Evolutionary conservation across 2,888 invertebrate genomes (phyloP).

Genomic region (Tetragnatha montana): DNA sequence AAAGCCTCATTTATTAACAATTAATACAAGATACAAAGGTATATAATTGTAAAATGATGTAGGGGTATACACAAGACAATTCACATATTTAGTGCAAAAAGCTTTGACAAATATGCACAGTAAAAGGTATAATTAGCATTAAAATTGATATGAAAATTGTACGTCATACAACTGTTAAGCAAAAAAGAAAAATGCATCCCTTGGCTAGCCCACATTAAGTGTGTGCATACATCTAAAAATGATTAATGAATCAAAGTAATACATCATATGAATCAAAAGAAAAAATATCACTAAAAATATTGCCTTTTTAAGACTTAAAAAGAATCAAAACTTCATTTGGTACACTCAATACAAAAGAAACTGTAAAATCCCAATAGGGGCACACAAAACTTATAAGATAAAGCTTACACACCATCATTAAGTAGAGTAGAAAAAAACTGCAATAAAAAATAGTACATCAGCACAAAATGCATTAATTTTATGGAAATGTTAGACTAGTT

Average conservation of each 20-base stretch:
- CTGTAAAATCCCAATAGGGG: conserved; percentile 64
- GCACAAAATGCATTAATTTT: conserved; percentile 32
- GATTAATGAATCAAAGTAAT: conserved; percentile 37
- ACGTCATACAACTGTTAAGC: conserved; percentile 42
- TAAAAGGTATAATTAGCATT: conserved; percentile 62
- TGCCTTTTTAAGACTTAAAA: conserved; percentile 23
- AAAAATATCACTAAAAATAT: conserved; percentile 64
- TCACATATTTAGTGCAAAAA: conserved; percentile 66
- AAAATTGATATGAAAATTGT: conserved; percentile 68
- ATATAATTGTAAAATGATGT: conserved; percentile 67
- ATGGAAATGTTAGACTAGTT: conserved; percentile 67
- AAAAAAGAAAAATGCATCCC: conserved; percentile 40
- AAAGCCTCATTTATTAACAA: conserved; percentile 69
- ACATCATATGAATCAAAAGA: conserved; percentile 37
- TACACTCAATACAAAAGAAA: conserved; percentile 51
- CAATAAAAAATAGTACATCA: conserved; percentile 42
- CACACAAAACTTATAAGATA: conserved; percentile 62
- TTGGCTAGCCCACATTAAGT: conserved; percentile 59
- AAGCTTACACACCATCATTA: conserved; percentile 57
- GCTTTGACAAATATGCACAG: conserved; percentile 66
- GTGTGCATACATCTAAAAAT: conserved; percentile 22
- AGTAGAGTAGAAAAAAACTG: conserved; percentile 47
- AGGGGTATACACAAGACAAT: conserved; percentile 65
- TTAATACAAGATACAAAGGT: conserved; percentile 70
- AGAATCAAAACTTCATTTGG: conserved; percentile 56